phyloP scores from a whole-genome alignment of 2,113 vertebrate genomes.

The Glareola pratincola region DNA sequence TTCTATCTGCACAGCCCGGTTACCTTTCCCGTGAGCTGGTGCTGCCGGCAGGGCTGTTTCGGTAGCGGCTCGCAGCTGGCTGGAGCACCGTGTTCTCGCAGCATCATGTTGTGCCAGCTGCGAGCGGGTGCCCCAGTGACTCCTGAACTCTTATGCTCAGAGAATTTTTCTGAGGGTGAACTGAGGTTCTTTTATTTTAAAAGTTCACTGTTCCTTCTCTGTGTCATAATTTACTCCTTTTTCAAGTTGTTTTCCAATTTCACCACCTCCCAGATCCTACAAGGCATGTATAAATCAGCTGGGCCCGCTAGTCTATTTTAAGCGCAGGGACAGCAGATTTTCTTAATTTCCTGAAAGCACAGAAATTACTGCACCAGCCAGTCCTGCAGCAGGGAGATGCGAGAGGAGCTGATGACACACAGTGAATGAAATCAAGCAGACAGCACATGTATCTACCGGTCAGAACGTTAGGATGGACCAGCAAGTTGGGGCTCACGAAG shows the following conservation, averaged over 20 bases:
- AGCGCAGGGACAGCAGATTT: not conserved
- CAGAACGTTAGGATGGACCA: not conserved
- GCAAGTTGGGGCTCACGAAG: not conserved
- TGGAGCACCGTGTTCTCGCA: not conserved
- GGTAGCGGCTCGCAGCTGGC: not conserved
- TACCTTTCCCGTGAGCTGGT: not conserved
- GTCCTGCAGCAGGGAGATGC: not conserved
- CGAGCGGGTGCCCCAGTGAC: not conserved
- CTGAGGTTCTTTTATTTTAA: not conserved
- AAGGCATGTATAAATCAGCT: not conserved
- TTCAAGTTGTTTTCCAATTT: not conserved
- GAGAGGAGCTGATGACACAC: not conserved
- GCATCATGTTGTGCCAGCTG: not conserved
- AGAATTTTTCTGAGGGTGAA: not conserved
- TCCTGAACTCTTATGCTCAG: not conserved
- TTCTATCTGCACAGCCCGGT: not conserved
- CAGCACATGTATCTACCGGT: not conserved
- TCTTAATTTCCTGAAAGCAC: constrained; percentile 12
- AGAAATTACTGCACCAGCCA: not conserved
- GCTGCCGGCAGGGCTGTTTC: not conserved
- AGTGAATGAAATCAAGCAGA: not conserved
- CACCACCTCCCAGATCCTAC: not conserved
- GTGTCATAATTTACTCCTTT: not conserved
- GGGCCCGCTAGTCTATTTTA: not conserved
- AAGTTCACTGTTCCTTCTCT: not conserved